These are phyloP conservation scores for Amblyopsis hoosieri DNA, from an alignment of 2,797 vertebrate species.

Conservation along the genomic window DNA sequence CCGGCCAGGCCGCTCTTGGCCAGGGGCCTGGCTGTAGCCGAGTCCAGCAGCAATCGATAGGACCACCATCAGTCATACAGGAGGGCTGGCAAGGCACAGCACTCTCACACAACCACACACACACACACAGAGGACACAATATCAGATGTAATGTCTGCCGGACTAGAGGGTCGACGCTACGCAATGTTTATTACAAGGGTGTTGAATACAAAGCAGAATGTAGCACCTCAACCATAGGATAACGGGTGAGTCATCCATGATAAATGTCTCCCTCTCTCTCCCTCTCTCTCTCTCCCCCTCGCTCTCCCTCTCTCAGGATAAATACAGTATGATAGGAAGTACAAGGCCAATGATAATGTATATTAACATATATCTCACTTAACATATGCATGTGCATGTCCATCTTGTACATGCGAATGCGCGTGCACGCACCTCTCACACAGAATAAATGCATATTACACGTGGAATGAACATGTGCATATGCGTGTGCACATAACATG, in stretches of 20 bases:
- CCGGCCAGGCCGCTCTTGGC: constrained; percentile 71
- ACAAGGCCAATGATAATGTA: no score
- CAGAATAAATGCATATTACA: no score
- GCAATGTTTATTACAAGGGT: constrained; percentile 53
- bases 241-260: constrained; percentile 3
- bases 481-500: no score
- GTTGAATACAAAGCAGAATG: constrained; percentile 26
- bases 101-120: not conserved
- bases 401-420: no score
- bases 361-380: no score
- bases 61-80: constrained; percentile 75
- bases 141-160: constrained; percentile 51
- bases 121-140: constrained; percentile 44
- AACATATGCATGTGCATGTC: no score
- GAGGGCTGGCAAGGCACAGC: constrained; percentile 59
- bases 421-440: no score
- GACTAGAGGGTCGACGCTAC: constrained; percentile 41
- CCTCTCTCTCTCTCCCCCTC: not conserved
- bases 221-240: constrained; percentile 13
- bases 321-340: no score
- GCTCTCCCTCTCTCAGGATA: not conserved
- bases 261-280: not conserved
- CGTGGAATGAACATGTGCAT: no score
- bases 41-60: constrained; percentile 73
- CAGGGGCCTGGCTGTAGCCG: constrained; percentile 71